These are phyloP conservation scores for Scaptomyza pallida DNA, from an alignment of 1,140 invertebrate species.

Conservation along the genomic window DNA sequence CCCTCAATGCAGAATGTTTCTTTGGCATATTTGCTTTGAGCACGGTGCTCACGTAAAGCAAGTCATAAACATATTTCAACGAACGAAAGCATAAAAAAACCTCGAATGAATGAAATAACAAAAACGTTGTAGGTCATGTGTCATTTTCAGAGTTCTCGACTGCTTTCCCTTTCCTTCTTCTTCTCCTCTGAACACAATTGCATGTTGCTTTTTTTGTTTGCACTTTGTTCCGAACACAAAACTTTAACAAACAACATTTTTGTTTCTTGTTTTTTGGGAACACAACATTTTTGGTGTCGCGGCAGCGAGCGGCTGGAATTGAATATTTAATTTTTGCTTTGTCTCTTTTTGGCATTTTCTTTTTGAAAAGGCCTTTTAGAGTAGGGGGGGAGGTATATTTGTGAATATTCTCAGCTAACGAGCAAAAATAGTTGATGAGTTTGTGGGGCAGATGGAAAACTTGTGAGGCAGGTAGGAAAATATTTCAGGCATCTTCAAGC, in stretches of 20 bases:
- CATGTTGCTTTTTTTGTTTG: conserved; percentile 72
- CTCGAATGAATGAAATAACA: conserved; percentile 51
- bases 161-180: conserved; percentile 31
- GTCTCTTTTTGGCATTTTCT: conserved; percentile 46
- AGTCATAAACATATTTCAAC: conserved; percentile 76
- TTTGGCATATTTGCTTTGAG: conserved; percentile 46
- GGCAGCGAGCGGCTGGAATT: conserved; percentile 54
- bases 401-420: conserved; percentile 27
- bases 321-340: conserved; percentile 73
- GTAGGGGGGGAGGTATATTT: background rate
- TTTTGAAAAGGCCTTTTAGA: background rate
- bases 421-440: conserved; percentile 34
- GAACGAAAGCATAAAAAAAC: conserved; percentile 54
- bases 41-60: conserved; percentile 62
- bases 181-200: conserved; percentile 36
- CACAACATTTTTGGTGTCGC: conserved; percentile 31
- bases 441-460: conserved; percentile 17
- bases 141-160: conserved; percentile 66
- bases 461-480: conserved; percentile 12
- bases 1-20: conserved; percentile 2
- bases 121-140: conserved; percentile 75
- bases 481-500: conserved; percentile 20
- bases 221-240: conserved; percentile 50
- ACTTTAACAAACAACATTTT: conserved; percentile 53
- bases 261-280: conserved; percentile 37